Evolutionary conservation across 53 echinoderm and acorn worm species (phyloP), one percentile per base, ranked within the genome.

Genomic region (Apostichopus leukothele): DNA sequence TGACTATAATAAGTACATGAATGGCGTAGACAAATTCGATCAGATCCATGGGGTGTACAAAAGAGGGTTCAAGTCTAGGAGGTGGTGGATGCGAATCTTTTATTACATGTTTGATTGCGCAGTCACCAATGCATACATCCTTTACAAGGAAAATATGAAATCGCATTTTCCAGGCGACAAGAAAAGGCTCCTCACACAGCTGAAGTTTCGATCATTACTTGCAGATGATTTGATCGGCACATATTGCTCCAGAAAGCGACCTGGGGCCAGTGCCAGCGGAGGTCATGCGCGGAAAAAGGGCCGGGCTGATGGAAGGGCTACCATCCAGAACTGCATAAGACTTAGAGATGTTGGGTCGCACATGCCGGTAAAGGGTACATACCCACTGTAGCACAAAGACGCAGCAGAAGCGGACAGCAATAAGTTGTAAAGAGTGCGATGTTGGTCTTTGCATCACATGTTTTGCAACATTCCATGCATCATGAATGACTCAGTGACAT

Each of bases 11-110:
- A 83, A 83, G 16, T 5, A 55, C 83, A 83, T 83, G 83, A 18
- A 61, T n/a, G 60, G 83, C 21, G 23, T 83, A 12, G 83, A 83
- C 21, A 83, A 83, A 9, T 60, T 61, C n/a, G 83, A 83, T 61
- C 59, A 60, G 83, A 9, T 83, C n/a, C 83, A 61, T 16, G 12
- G 20, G 20, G 5, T 59, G 6, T 83, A 83, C 52, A 61, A 60
- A 9, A 61, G 4, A 5, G 16, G n/a, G 10, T n/a, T 60, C 7
- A 83, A 83, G 26, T 83, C 83, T 8, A 7, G 59, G 20, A 63
- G 18, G 83, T 83, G 83, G 83, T 83, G 60, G 83, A 60, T 60
- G 2, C 59, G 59, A 9, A 18, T 83, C 5, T 83, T 83, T 83
- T 59, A 61, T 60, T 60, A 61, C 6, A 83, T 83, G 25, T 61